phyloP scores from a whole-genome alignment of 1,140 invertebrate species.

The Agrypnia vestita region DNA sequence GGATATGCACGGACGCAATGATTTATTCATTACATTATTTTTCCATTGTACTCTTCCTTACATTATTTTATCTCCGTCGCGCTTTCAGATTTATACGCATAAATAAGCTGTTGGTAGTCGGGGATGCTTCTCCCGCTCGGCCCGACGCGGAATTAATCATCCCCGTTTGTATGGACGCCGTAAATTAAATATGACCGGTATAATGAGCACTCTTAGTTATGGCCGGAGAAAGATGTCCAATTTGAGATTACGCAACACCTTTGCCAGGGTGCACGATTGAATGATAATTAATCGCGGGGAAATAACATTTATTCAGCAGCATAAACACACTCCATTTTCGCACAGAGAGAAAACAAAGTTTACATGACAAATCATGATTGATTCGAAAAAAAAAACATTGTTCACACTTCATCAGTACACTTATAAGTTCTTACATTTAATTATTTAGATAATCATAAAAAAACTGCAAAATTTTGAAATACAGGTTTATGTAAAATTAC shows the following conservation, averaged over 20 bases:
- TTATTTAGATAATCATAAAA: too few species aligned
- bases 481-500: too few species aligned
- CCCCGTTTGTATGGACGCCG: conserved; percentile 37
- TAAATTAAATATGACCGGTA: conserved; percentile 59
- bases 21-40: conserved; percentile 61
- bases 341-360: too few species aligned
- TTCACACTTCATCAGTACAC: too few species aligned
- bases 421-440: too few species aligned
- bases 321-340: too few species aligned
- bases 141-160: conserved; percentile 60
- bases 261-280: not conserved
- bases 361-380: too few species aligned
- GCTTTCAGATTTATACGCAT: conserved; percentile 59
- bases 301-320: too few species aligned
- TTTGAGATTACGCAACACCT: conserved; percentile 22
- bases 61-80: conserved; percentile 58
- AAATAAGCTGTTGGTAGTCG: conserved; percentile 57
- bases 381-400: too few species aligned
- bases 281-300: too few species aligned
- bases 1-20: conserved; percentile 47
- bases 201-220: conserved; percentile 29
- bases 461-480: too few species aligned
- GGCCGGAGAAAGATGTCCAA: conserved; percentile 17
- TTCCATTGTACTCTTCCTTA: conserved; percentile 57
- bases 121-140: not conserved